Percentiles rank a stretch among this genome's conserved stretches.
phyloP scores from a whole-genome alignment of 2,113 vertebrate species.

The Benitochromis conjunctus region DNA sequence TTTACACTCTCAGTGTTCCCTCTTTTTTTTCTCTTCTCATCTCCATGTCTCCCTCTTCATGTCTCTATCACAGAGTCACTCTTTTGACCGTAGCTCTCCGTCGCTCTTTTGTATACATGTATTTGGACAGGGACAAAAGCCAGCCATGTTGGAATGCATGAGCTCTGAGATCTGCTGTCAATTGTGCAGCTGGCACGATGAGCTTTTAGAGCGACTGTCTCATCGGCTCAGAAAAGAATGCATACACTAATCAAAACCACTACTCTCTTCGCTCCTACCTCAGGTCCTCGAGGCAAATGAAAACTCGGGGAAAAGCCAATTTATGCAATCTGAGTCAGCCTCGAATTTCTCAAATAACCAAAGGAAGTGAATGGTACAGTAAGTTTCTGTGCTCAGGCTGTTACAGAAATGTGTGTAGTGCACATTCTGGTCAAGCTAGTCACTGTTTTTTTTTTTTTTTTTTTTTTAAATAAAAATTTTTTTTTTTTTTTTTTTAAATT shows the following conservation, averaged over 20 bases:
- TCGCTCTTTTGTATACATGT: constrained; percentile 9
- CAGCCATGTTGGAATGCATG: constrained; percentile 43
- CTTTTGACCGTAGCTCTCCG: background rate
- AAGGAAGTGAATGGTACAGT: background rate
- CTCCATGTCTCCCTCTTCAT: background rate
- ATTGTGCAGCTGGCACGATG: constrained; percentile 43
- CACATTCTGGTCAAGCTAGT: background rate
- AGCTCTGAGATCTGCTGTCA: constrained; percentile 39
- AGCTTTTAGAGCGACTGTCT: constrained; percentile 29
- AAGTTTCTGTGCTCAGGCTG: background rate
- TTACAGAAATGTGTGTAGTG: background rate
- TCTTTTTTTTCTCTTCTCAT: background rate
- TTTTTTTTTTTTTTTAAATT: background rate
- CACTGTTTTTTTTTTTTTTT: background rate
- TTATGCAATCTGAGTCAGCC: background rate
- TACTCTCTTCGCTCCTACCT: background rate
- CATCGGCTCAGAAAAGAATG: background rate
- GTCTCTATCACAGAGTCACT: background rate
- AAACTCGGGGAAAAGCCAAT: background rate
- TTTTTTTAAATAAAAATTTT: too few species aligned
- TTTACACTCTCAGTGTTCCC: background rate
- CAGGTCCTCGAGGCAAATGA: background rate
- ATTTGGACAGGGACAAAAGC: constrained; percentile 32
- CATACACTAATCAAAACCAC: constrained; percentile 57
- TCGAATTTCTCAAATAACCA: background rate